A percentile compares a stretch with the other conserved stretches of the same genome.
phyloP scores from a whole-genome alignment of 2,797 vertebrate species.

The Cacajao melanocephalus region DNA sequence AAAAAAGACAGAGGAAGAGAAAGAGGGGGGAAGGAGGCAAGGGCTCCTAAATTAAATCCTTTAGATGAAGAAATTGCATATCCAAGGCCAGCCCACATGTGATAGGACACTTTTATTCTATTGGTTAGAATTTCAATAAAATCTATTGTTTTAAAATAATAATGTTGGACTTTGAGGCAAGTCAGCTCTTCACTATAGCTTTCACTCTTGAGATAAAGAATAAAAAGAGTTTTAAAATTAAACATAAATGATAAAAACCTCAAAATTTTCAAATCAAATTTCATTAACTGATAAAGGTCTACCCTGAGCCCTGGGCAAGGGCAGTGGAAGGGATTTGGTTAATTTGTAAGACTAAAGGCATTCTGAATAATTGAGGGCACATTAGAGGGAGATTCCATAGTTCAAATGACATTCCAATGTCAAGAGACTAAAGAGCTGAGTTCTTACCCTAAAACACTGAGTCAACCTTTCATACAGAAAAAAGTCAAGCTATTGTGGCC shows the following conservation, averaged over 20 bases:
- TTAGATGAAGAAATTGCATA: constrained; percentile 41
- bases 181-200: constrained; percentile 59
- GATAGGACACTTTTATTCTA: constrained; percentile 27
- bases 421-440: constrained; percentile 72
- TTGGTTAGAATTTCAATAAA: constrained; percentile 58
- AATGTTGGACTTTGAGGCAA: constrained; percentile 36
- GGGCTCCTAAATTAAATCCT: constrained; percentile 8
- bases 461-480: constrained; percentile 69
- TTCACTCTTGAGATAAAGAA: constrained; percentile 70
- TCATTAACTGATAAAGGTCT: constrained; percentile 89
- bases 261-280: constrained; percentile 77
- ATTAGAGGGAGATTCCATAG: constrained; percentile 69
- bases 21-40: background rate
- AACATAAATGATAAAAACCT: constrained; percentile 82
- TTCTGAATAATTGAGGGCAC: constrained; percentile 83
- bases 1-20: background rate
- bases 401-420: constrained; percentile 81
- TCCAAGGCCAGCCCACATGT: constrained; percentile 7
- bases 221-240: constrained; percentile 74
- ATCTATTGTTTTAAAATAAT: constrained; percentile 70
- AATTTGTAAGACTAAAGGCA: constrained; percentile 84
- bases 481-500: constrained; percentile 67
- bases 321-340: constrained; percentile 83
- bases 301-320: constrained; percentile 83
- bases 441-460: constrained; percentile 67